phyloP scores from a whole-genome alignment of 2,113 vertebrate genomes.

The Benitochromis conjunctus region DNA sequence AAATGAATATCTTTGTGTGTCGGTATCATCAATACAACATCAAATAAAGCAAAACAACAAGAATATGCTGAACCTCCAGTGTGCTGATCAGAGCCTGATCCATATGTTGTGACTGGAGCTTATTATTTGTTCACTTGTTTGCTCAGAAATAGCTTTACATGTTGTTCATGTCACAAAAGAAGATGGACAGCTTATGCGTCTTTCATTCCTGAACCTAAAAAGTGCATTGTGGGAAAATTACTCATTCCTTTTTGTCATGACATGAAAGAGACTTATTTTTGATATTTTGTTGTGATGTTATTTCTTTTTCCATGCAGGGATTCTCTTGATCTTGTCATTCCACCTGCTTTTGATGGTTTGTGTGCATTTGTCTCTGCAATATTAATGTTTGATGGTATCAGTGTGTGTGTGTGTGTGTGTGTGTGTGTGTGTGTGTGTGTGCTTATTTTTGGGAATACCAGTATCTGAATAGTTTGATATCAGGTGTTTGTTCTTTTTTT shows the following conservation, averaged over 20 bases:
- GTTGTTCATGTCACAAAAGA: neutral
- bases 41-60: neutral
- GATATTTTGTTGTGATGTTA: slow-evolving; percentile 2
- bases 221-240: slow-evolving; percentile 16
- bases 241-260: slow-evolving; percentile 33
- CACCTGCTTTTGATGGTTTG: slow-evolving; percentile 33
- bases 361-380: neutral
- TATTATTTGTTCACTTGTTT: slow-evolving; percentile 6
- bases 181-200: neutral
- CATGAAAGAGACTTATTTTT: slow-evolving; percentile 49
- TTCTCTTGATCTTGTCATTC: slow-evolving; percentile 53
- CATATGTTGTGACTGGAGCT: neutral
- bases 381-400: neutral
- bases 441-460: neutral
- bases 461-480: slow-evolving; percentile 23
- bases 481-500: slow-evolving; percentile 7
- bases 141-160: slow-evolving; percentile 6
- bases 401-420: neutral
- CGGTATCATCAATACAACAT: neutral
- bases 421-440: neutral
- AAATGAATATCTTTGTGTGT: neutral
- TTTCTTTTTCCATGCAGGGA: slow-evolving; percentile 6
- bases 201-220: slow-evolving; percentile 31
- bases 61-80: neutral
- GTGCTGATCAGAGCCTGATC: neutral